These are phyloP conservation scores for Corticium candelabrum DNA, from an alignment of 37 sponge, comb jelly and placozoan genomes.

Conservation along the genomic window DNA sequence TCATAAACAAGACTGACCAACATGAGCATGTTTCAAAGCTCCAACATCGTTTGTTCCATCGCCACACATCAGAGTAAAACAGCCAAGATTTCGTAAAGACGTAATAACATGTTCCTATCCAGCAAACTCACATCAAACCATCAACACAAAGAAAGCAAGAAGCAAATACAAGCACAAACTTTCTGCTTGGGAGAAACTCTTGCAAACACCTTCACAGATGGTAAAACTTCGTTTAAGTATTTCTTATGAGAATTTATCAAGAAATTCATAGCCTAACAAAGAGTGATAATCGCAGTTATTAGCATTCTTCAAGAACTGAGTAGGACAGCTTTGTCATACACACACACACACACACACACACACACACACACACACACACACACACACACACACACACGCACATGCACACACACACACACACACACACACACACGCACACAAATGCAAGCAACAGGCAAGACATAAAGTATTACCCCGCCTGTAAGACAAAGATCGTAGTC, in stretches of 20 bases:
- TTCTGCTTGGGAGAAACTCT: constrained; percentile 95
- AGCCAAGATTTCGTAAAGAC: constrained; percentile 45
- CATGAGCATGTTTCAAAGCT: constrained; percentile 95
- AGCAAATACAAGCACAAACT: constrained; percentile 10
- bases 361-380: constrained; percentile 5
- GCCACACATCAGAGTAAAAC: constrained; percentile 97
- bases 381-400: constrained; percentile 1
- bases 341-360: constrained; percentile 5
- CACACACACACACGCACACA: no score
- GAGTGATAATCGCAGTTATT: no score
- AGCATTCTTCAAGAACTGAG: no score
- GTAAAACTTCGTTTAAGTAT: constrained; percentile 40
- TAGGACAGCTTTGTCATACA: no score
- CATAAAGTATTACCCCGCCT: no score
- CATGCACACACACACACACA: background rate
- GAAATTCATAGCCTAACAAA: constrained; percentile 40
- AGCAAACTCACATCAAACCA: background rate
- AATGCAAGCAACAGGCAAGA: no score
- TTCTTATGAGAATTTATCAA: constrained; percentile 6
- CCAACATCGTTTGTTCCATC: constrained; percentile 99
- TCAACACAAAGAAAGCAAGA: background rate
- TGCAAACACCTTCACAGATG: constrained; percentile 79
- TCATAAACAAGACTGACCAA: constrained; percentile 43
- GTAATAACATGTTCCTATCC: constrained; percentile 64
- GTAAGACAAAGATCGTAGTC: constrained; percentile 81